Evolutionary conservation across 2,113 vertebrate species (phyloP).

Genomic region (Phalacrocorax aristotelis): DNA sequence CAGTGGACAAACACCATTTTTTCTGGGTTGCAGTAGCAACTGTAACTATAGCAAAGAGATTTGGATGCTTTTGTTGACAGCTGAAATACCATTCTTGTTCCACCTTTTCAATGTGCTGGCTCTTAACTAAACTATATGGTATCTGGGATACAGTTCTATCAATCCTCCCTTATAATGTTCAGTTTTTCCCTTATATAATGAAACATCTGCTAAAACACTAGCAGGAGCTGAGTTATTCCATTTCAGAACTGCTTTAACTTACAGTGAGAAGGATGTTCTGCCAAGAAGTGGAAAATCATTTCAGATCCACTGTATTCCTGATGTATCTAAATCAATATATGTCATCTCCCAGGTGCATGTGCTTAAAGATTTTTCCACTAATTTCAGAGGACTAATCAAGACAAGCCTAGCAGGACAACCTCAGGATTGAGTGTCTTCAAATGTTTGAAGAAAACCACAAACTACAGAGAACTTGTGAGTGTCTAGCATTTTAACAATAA

Average conservation of each 20-base stretch:
- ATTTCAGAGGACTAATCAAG: not conserved
- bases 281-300: not conserved
- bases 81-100: not conserved
- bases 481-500: not conserved
- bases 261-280: not conserved
- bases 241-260: not conserved
- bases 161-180: not conserved
- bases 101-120: not conserved
- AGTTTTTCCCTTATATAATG: not conserved
- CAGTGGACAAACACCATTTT: not conserved
- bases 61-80: not conserved
- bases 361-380: not conserved
- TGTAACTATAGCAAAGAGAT: not conserved
- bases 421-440: not conserved
- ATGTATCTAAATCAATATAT: not conserved
- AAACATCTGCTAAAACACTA: constrained; percentile 35
- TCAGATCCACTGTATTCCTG: not conserved
- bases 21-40: not conserved
- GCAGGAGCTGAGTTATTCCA: not conserved
- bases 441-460: not conserved
- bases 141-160: not conserved
- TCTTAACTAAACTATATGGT: not conserved
- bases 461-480: not conserved
- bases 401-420: not conserved
- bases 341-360: not conserved